These are phyloP conservation scores for Leptinotarsa tumamoca DNA, from an alignment of 2,888 invertebrate species.

Conservation along the genomic window DNA sequence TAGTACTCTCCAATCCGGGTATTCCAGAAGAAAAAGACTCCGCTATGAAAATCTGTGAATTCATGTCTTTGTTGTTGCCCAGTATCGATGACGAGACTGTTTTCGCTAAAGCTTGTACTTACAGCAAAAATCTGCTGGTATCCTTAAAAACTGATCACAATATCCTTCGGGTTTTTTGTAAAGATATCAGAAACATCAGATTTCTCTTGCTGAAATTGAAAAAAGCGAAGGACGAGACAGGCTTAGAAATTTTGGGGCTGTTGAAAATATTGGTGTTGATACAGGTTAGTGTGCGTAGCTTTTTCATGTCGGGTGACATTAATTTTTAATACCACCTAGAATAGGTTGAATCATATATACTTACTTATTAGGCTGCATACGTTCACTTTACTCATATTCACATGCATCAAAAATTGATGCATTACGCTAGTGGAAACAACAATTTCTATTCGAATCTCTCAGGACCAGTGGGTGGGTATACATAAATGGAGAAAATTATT, in stretches of 20 bases:
- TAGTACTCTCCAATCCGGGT: conserved; percentile 40
- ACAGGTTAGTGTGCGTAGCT: conserved; percentile 35
- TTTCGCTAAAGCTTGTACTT: conserved; percentile 39
- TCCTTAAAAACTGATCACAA: conserved; percentile 30
- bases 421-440: too few relatives aligned
- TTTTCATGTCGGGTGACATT: background rate
- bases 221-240: conserved; percentile 35
- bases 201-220: conserved; percentile 39
- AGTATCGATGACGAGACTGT: conserved; percentile 38
- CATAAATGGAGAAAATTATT: too few relatives aligned
- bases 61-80: conserved; percentile 39
- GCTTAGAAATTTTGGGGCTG: conserved; percentile 38
- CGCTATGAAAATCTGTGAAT: conserved; percentile 35
- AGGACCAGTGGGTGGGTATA: too few relatives aligned
- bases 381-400: background rate
- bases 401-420: background rate
- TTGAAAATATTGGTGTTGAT: conserved; percentile 41
- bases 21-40: conserved; percentile 41
- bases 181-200: conserved; percentile 33
- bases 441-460: too few relatives aligned
- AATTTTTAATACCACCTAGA: too few relatives aligned
- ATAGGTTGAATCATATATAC: too few relatives aligned
- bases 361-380: too few relatives aligned
- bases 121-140: conserved; percentile 35
- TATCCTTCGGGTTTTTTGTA: conserved; percentile 37